phyloP scores from a whole-genome alignment of 1,140 invertebrate genomes.

The Sweltsa coloradensis region DNA sequence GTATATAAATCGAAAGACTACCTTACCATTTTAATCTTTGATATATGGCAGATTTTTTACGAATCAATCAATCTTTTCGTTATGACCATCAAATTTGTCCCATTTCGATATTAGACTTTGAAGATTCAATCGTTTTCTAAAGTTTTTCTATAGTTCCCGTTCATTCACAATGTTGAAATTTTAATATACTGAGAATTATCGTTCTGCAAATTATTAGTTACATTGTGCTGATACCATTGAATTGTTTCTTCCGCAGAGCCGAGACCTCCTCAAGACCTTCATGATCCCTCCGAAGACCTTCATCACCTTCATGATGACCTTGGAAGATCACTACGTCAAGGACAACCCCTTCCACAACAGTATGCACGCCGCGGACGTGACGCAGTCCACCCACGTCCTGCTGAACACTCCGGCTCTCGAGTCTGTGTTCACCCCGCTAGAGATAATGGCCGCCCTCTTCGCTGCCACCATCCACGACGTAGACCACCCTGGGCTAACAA shows the following conservation, averaged over 20 bases:
- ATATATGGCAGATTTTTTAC: too few species aligned
- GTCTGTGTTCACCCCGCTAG: slow-evolving; percentile 87
- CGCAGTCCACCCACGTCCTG: slow-evolving; percentile 89
- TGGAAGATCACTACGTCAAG: slow-evolving; percentile 96
- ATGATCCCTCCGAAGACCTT: slow-evolving; percentile 90
- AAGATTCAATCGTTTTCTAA: too few species aligned
- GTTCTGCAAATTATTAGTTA: background rate
- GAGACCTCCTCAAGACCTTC: slow-evolving; percentile 82
- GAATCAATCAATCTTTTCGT: too few species aligned
- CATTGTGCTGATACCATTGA: background rate
- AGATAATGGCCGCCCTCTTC: slow-evolving; percentile 92
- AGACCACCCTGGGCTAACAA: slow-evolving; percentile 96
- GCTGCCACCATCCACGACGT: slow-evolving; percentile 97
- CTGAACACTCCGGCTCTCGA: slow-evolving; percentile 90
- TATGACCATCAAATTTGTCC: too few species aligned
- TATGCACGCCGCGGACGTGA: slow-evolving; percentile 92
- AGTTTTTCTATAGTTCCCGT: too few species aligned
- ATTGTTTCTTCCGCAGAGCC: slow-evolving; percentile 48
- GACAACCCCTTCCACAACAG: slow-evolving; percentile 98
- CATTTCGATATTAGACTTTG: too few species aligned
- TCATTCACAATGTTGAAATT: background rate
- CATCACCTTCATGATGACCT: slow-evolving; percentile 89
- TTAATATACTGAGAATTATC: background rate
- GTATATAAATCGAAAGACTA: too few species aligned
- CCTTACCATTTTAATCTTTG: too few species aligned